Evolutionary conservation across 2,888 invertebrate genomes (phyloP).

Genomic region (Macaria liturata): DNA sequence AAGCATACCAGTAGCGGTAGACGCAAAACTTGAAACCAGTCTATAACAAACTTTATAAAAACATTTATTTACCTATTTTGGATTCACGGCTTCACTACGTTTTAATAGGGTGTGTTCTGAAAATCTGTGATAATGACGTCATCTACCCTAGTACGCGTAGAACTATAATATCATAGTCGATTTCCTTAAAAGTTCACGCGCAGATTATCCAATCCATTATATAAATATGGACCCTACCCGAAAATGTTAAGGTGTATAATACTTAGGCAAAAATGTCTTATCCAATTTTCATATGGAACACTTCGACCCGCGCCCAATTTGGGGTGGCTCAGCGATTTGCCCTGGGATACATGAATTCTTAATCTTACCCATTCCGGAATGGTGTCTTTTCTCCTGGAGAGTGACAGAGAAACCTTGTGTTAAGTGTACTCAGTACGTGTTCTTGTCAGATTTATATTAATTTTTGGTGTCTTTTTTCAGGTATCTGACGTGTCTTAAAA

Average conservation of each 20-base stretch:
- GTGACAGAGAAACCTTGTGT: slow-evolving; percentile 7
- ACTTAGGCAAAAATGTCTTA: slow-evolving; percentile 5
- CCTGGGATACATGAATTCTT: slow-evolving; percentile 14
- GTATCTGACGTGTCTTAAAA: not conserved
- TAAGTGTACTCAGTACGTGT: not conserved
- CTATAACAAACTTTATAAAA: no score
- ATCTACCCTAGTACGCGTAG: no score
- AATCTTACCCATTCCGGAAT: slow-evolving; percentile 8
- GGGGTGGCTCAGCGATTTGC: slow-evolving; percentile 10
- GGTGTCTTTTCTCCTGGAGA: slow-evolving; percentile 8
- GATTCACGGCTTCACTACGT: no score
- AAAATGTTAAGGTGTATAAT: slow-evolving; percentile 4
- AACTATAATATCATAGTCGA: no score
- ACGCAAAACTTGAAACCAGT: no score
- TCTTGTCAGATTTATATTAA: not conserved
- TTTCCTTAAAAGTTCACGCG: no score
- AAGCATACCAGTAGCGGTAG: no score
- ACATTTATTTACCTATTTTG: no score
- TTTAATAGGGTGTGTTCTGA: no score
- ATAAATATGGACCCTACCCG: no score
- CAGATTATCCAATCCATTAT: no score
- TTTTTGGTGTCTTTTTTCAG: not conserved
- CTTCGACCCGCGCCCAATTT: slow-evolving; percentile 16
- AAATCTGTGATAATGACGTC: no score
- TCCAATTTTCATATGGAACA: slow-evolving; percentile 13